Evolutionary conservation across 2,888 invertebrate species (phyloP), one percentile per base, ranked within the genome.

Genomic region (Drosophila peninsularis): DNA sequence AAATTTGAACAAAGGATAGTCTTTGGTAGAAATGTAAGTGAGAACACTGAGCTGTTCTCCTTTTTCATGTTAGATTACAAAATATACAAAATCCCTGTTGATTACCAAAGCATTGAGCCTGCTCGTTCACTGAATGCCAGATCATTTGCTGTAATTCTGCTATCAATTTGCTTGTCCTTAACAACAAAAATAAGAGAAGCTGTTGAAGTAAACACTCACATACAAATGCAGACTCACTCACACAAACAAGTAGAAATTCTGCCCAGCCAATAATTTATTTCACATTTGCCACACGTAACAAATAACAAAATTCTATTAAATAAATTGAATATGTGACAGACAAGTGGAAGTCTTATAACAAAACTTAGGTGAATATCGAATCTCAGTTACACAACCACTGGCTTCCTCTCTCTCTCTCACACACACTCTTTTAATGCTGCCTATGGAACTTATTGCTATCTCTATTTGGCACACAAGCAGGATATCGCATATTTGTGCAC

Each of bases 291-390:
- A 69, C 64, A 74, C 74, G 75, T 65, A 63, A 66, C 75, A 74
- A 69, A 74, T 78, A 77, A 75, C 54, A 61, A 67, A 82, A 82
- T 78, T 88, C 80, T 82, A 80, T 80, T 78, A 82, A 75, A 88
- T 75, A 88, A 83, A 88, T 83, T 88, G 88, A 88, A 85, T 85
- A 71, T 84, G 68, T 71, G 49, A 55, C 60, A 52, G 52, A 64
- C 49, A 66, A 64, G 66, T 79, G 75, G 49, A 75, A 64, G 63
- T 50, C 65, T 44, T 50, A 53, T 24, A 66, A 47, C 56, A 10
- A 54, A 61, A 55, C 61, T 56, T 58, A 65, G 45, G 56, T 60
- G 64, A 65, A 78, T 78, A 64, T 47, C 11, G 62, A 78, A 77
- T 79, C 76, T 71, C 75, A 73, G 75, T 73, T 60, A 61, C 69